phyloP scores from a whole-genome alignment of 2,888 invertebrate genomes.

The Cartodere bifasciata region DNA sequence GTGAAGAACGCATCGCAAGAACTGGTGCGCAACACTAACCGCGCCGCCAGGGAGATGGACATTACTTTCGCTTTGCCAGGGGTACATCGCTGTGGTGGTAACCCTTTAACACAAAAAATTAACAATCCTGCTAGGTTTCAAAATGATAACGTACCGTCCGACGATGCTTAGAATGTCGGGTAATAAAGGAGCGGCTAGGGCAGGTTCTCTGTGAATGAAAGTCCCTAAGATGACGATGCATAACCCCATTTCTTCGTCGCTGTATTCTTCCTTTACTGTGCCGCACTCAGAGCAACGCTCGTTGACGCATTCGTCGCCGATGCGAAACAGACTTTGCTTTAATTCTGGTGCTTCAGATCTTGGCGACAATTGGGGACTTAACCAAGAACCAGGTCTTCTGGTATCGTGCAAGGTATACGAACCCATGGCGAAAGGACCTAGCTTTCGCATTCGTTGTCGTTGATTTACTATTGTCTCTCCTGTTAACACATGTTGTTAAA shows the following conservation, averaged over 20 bases:
- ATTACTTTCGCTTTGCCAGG: constrained; percentile 81
- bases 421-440: constrained; percentile 40
- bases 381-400: constrained; percentile 43
- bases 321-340: constrained; percentile 49
- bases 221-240: constrained; percentile 89
- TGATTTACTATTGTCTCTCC: constrained; percentile 33
- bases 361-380: constrained; percentile 31
- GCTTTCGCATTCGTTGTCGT: constrained; percentile 41
- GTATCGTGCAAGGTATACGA: constrained; percentile 41
- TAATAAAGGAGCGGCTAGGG: constrained; percentile 83
- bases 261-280: constrained; percentile 77
- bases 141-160: constrained; percentile 71
- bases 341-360: constrained; percentile 31
- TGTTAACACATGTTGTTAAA: constrained; percentile 11
- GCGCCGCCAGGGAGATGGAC: constrained; percentile 89
- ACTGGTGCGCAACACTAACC: constrained; percentile 92
- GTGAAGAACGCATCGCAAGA: constrained; percentile 90
- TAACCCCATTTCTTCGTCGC: constrained; percentile 91
- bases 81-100: constrained; percentile 65
- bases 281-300: constrained; percentile 85
- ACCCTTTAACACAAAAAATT: constrained; percentile 39
- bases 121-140: not conserved
- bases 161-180: constrained; percentile 84
- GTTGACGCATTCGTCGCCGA: constrained; percentile 59
- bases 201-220: constrained; percentile 91